These are phyloP conservation scores for Channallabes apus DNA, from an alignment of 2,797 vertebrate species.

Conservation along the genomic window DNA sequence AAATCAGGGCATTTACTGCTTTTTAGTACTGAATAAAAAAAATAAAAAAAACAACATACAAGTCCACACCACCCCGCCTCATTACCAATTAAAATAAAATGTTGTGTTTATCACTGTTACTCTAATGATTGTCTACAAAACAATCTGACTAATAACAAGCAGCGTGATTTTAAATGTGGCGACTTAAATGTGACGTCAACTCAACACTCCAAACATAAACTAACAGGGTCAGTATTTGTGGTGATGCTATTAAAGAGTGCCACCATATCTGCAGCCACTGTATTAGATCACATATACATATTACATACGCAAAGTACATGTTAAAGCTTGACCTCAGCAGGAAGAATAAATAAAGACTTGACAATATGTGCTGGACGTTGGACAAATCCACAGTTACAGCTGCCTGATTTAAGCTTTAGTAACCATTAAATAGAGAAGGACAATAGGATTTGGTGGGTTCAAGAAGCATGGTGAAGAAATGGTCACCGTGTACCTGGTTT, in stretches of 20 bases:
- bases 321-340: background rate
- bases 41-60: background rate
- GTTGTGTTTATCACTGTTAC: background rate
- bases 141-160: background rate
- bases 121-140: background rate
- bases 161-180: background rate
- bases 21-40: background rate
- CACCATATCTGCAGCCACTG: background rate
- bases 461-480: background rate
- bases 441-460: background rate
- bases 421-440: background rate
- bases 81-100: background rate
- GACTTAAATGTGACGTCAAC: background rate
- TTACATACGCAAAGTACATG: background rate
- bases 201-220: background rate
- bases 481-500: slow-evolving; percentile 59
- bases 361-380: background rate
- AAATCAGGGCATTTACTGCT: background rate
- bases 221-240: background rate
- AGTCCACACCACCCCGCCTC: background rate
- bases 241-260: background rate
- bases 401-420: background rate
- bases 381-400: background rate
- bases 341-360: background rate
- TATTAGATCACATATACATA: background rate